A percentile compares a stretch with the other conserved stretches of the same genome.
Evolutionary conservation across 2,888 invertebrate genomes (phyloP).

Genomic region (Coleophora flavipennella): DNA sequence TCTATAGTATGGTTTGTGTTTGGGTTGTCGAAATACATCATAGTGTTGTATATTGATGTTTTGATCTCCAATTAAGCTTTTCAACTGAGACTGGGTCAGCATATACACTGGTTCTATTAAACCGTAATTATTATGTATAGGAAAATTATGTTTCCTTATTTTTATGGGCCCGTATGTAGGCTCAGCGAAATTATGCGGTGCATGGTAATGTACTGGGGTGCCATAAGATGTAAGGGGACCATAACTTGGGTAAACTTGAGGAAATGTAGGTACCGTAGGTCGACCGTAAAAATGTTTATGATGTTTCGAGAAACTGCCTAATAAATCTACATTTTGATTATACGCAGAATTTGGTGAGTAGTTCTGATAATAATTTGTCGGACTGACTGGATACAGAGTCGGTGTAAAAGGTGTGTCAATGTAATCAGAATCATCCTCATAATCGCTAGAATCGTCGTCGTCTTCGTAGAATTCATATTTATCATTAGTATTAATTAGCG

Average conservation of each 20-base stretch:
- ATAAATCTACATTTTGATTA: constrained; percentile 20
- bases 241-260: background rate
- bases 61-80: constrained; percentile 44
- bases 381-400: background rate
- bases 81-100: constrained; percentile 50
- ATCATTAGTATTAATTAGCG: constrained; percentile 19
- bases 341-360: constrained; percentile 25
- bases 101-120: constrained; percentile 51
- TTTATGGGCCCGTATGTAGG: constrained; percentile 10
- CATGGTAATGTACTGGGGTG: constrained; percentile 2
- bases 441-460: constrained; percentile 30
- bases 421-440: constrained; percentile 29
- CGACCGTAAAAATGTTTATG: constrained; percentile 20
- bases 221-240: constrained; percentile 13
- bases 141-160: constrained; percentile 7
- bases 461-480: constrained; percentile 24
- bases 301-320: constrained; percentile 24
- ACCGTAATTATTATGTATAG: constrained; percentile 7
- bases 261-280: constrained; percentile 7
- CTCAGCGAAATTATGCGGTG: constrained; percentile 1
- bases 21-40: constrained; percentile 42
- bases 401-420: constrained; percentile 15
- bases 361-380: constrained; percentile 9
- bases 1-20: constrained; percentile 24
- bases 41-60: constrained; percentile 54